Conservation (phyloP, 2,888 invertebrate species). For the Laothoe populi region DNA sequence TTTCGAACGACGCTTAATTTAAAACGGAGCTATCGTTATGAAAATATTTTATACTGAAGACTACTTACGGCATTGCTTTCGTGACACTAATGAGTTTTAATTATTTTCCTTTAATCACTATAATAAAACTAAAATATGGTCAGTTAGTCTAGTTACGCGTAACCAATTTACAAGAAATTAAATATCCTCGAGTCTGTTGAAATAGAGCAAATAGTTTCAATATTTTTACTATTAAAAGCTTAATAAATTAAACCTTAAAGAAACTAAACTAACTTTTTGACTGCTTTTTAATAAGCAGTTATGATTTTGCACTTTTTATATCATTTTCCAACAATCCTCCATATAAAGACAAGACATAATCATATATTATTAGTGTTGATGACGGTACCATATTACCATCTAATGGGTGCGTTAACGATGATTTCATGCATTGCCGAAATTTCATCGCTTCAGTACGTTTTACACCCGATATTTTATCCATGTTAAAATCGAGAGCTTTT, state of each 20-base stretch:
- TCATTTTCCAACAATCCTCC: neutral
- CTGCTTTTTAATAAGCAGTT: too few relatives aligned
- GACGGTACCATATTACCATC: slow-evolving; percentile 2
- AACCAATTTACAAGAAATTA: too few relatives aligned
- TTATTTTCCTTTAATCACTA: too few relatives aligned
- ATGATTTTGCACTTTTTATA: neutral
- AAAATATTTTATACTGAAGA: neutral
- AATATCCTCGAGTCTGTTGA: too few relatives aligned
- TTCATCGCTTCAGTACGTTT: slow-evolving; percentile 6
- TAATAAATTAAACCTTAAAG: too few relatives aligned
- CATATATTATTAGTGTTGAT: neutral
- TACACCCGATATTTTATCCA: slow-evolving; percentile 8
- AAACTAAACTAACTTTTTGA: too few relatives aligned
- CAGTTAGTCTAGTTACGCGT: too few relatives aligned
- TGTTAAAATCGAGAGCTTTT: slow-evolving; percentile 17
- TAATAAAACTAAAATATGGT: too few relatives aligned
- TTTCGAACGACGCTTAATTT: neutral
- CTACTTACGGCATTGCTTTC: neutral
- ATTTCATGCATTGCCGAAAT: slow-evolving; percentile 8
- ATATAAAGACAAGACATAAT: neutral
- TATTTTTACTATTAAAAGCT: too few relatives aligned
- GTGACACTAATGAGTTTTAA: neutral
- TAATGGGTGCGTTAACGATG: slow-evolving; percentile 9
- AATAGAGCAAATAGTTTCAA: too few relatives aligned
- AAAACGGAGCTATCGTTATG: neutral